Percentiles rank a stretch among this genome's conserved stretches.
Evolutionary conservation across 2,113 vertebrate species (phyloP).

Genomic region (Phalacrocorax aristotelis): DNA sequence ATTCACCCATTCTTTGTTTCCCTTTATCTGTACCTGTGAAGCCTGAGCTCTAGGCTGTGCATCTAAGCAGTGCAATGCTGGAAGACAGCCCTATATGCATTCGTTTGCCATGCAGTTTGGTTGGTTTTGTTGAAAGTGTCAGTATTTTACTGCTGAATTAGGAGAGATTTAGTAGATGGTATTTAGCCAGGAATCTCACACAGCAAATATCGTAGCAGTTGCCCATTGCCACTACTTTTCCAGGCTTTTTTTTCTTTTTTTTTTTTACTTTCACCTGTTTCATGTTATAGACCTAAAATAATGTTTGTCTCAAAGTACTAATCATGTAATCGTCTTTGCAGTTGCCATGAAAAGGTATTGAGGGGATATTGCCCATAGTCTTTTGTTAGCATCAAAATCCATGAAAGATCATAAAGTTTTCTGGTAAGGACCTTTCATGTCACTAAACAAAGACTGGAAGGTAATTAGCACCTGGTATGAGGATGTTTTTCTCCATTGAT

Average conservation of each 20-base stretch:
- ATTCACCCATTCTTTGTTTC: not conserved
- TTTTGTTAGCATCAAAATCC: not conserved
- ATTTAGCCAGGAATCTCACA: not conserved
- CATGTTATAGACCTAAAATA: not conserved
- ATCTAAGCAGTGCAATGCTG: not conserved
- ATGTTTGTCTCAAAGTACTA: not conserved
- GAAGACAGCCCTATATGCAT: not conserved
- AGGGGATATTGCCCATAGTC: not conserved
- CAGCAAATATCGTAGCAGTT: not conserved
- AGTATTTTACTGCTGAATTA: not conserved
- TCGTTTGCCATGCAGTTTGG: not conserved
- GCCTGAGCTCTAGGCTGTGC: not conserved
- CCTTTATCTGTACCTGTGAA: not conserved
- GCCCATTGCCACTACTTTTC: not conserved
- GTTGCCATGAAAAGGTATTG: not conserved
- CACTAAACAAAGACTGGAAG: not conserved
- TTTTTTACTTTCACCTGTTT: not conserved
- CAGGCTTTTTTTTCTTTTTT: not conserved
- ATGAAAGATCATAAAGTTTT: not conserved
- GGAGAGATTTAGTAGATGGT: not conserved
- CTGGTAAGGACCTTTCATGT: not conserved
- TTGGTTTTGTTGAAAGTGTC: not conserved
- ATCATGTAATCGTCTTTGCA: not conserved
- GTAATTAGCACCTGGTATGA: not conserved
- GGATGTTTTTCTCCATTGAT: not conserved